A percentile compares a stretch with the other conserved stretches of the same genome.
Evolutionary conservation across 2,113 vertebrate genomes (phyloP).

Genomic region (Podarcis raffonei): DNA sequence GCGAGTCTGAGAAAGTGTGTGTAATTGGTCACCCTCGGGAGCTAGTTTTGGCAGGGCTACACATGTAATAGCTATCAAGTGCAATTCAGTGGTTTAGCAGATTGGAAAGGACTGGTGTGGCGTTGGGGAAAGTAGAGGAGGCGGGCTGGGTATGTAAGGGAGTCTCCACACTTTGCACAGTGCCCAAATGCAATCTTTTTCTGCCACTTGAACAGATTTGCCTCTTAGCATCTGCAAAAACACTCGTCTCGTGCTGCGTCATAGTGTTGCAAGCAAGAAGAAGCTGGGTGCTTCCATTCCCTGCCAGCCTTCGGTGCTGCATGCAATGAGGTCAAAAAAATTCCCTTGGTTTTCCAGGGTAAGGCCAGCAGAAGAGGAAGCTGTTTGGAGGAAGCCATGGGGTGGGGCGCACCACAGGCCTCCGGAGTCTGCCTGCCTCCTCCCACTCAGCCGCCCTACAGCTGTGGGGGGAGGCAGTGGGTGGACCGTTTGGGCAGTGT

Average conservation of each 20-base stretch:
- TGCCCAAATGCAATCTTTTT: background rate
- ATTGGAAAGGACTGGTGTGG: background rate
- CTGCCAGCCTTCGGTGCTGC: background rate
- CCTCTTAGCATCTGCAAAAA: background rate
- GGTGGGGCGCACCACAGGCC: no score
- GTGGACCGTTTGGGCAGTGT: no score
- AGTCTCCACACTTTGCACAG: background rate
- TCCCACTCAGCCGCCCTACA: no score
- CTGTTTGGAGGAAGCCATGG: no score
- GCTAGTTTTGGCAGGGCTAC: background rate
- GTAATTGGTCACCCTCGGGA: background rate
- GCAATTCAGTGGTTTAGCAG: conserved; percentile 6
- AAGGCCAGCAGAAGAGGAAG: no score
- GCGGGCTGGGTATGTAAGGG: background rate
- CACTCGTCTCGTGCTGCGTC: background rate
- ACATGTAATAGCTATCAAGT: background rate
- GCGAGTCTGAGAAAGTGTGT: conserved; percentile 10
- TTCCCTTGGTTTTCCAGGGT: background rate
- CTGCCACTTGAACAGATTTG: background rate
- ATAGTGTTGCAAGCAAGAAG: background rate
- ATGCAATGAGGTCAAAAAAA: background rate
- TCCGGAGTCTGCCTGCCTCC: no score
- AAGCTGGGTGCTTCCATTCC: background rate
- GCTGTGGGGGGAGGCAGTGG: no score
- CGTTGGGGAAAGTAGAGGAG: background rate